Conservation (phyloP, 2,113 vertebrate species). For the Tonatia bakeri region DNA sequence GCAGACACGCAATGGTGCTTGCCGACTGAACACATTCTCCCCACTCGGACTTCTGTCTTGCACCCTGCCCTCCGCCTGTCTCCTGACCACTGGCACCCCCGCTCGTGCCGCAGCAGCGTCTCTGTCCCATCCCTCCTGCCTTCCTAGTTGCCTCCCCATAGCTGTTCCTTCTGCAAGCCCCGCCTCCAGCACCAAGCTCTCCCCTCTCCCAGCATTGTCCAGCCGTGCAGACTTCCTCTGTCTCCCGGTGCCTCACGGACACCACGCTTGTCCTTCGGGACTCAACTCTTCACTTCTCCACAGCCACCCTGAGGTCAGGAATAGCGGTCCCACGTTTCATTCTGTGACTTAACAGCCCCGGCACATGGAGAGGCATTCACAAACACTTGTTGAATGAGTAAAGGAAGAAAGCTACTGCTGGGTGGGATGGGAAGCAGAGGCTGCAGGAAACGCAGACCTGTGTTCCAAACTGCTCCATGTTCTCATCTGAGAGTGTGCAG, state of each 20-base stretch:
- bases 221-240: not conserved
- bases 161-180: not conserved
- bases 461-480: slow-evolving; percentile 13
- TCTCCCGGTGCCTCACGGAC: too few relatives aligned
- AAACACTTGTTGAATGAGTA: not conserved
- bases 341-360: not conserved
- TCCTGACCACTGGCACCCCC: not conserved
- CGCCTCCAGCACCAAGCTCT: not conserved
- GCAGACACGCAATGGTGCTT: not conserved
- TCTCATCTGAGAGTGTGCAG: not conserved
- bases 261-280: not conserved
- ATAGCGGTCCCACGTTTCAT: not conserved
- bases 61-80: not conserved
- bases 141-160: not conserved
- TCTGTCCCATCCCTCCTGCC: not conserved
- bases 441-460: not conserved
- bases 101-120: not conserved
- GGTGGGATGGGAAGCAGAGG: not conserved
- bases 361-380: not conserved
- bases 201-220: not conserved
- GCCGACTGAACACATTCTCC: not conserved
- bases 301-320: not conserved
- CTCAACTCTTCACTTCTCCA: not conserved
- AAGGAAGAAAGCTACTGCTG: not conserved
- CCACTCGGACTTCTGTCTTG: not conserved